Conservation (phyloP, 2,797 vertebrate genomes). For the Odontamblyopus rebecca region DNA sequence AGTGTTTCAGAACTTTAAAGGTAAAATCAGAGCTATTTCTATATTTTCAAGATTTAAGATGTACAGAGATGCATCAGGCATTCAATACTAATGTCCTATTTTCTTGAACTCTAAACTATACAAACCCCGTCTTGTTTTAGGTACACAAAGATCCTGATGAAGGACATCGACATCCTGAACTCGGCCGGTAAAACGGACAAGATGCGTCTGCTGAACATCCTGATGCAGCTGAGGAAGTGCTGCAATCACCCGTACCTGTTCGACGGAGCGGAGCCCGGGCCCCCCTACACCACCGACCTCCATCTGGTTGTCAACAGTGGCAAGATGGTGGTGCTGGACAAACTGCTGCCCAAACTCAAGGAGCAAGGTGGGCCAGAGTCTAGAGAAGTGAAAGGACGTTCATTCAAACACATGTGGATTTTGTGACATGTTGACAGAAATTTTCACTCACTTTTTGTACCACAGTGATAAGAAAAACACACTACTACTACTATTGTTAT, state of each 20-base stretch:
- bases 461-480: too few species aligned
- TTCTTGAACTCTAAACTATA: too few species aligned
- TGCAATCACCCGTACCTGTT: constrained; percentile 98
- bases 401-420: too few species aligned
- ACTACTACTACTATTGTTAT: too few species aligned
- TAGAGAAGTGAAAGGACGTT: background rate
- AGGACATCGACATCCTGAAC: constrained; percentile 98
- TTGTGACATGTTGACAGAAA: too few species aligned
- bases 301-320: constrained; percentile 96
- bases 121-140: constrained; percentile 64
- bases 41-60: too few species aligned
- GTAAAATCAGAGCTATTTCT: too few species aligned
- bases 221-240: constrained; percentile 98
- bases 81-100: too few species aligned
- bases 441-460: too few species aligned
- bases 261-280: constrained; percentile 95
- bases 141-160: constrained; percentile 99
- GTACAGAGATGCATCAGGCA: too few species aligned
- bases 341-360: constrained; percentile 93
- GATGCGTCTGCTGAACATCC: constrained; percentile 93
- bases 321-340: constrained; percentile 97
- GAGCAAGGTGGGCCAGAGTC: constrained; percentile 82
- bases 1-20: constrained; percentile 34
- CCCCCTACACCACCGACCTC: constrained; percentile 96
- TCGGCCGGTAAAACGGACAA: constrained; percentile 99